Evolutionary conservation across 2,888 invertebrate genomes (phyloP), one percentile per base, ranked within the genome.

Genomic region (Eugnorisma glareosa): DNA sequence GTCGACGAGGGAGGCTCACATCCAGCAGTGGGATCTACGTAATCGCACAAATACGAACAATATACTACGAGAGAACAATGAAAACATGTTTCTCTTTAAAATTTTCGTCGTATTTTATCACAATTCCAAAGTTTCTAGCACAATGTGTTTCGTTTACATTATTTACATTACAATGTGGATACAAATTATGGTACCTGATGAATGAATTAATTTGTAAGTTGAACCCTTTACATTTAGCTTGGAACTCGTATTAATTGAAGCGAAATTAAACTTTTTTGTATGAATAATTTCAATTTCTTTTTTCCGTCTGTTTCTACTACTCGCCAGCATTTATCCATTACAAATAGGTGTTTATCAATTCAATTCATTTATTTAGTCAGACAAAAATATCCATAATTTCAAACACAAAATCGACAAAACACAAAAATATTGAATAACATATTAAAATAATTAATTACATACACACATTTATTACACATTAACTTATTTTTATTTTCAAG

Each of bases 81-180:
- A 77, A 79, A 83, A 79, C 84, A 61, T 45, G 70, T 76, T 83
- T 68, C 63, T 66, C 59, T 77, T 66, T 72, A 31, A 71, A 83
- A 83, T 48, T 79, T 81, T 73, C 24, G 48, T 71, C 74, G 67
- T 81, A 81, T 79, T 79, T 83, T 45, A 79, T 78, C 15, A 69
- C 70, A 72, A 68, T 79, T 51, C 10, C 67, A 67, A 76, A 77
- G 67, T 79, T 81, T 71, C 72, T 61, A 67, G 67, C 66, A 81
- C 81, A 81, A 81, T 76, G 78, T 78, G 77, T 75, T 81, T 73
- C 67, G 64, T 72, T 78, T 63, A 77, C 70, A 48, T 76, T 73
- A 85, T 88, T 86, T 80, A 37, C 75, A 88, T 84, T 40, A 81
- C 81, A 88, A 86, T 82, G 67, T 71, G 40, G 64, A 76, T 59